phyloP scores from a whole-genome alignment of 2,797 vertebrate species.

The Acanthurus tractus region DNA sequence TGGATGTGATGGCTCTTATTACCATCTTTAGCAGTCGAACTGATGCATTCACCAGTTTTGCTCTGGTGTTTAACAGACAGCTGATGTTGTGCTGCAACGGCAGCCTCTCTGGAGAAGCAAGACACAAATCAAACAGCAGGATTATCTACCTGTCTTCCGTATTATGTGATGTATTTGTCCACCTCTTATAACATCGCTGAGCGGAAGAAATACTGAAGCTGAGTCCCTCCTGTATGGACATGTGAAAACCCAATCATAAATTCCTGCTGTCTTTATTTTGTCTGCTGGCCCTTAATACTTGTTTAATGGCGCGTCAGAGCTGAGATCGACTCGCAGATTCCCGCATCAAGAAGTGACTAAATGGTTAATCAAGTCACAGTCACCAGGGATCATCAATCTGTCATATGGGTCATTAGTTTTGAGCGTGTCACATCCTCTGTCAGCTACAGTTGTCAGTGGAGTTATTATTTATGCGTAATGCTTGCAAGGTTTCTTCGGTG shows the following conservation, averaged over 20 bases:
- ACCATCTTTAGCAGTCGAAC: background rate
- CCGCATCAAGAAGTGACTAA: conserved; percentile 10
- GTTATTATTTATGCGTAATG: conserved; percentile 35
- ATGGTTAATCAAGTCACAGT: conserved; percentile 31
- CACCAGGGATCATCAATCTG: conserved; percentile 28
- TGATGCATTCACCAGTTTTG: background rate
- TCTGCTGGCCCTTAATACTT: conserved; percentile 30
- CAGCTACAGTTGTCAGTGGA: conserved; percentile 25
- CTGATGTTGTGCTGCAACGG: background rate
- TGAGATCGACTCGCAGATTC: conserved; percentile 31
- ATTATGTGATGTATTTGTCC: background rate
- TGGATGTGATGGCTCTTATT: background rate
- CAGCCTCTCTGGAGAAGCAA: background rate
- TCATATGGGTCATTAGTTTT: conserved; percentile 38
- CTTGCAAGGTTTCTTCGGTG: conserved; percentile 32
- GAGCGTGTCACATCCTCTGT: conserved; percentile 31
- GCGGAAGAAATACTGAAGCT: background rate
- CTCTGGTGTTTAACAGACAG: background rate
- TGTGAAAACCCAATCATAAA: background rate
- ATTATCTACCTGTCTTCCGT: background rate
- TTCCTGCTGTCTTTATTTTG: conserved; percentile 15
- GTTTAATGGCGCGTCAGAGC: conserved; percentile 4
- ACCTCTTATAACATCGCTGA: background rate
- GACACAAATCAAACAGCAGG: background rate
- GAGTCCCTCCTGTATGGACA: background rate